Conservation (phyloP, 2,113 vertebrate species). For the Macquaria australasica region DNA sequence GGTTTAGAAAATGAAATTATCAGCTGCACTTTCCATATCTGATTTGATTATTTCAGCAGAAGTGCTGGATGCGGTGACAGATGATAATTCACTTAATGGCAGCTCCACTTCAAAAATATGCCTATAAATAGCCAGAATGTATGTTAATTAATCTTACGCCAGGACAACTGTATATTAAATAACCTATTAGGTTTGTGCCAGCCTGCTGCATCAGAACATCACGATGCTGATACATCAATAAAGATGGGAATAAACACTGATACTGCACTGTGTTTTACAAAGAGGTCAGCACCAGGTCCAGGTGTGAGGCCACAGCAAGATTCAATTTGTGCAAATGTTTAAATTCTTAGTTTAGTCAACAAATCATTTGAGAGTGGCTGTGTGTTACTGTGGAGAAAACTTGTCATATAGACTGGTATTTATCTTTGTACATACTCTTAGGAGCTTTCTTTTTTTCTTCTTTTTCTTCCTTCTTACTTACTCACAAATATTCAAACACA, state of each 20-base stretch:
- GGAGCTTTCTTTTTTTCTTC: not conserved
- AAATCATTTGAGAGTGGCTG: not conserved
- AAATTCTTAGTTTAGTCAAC: not conserved
- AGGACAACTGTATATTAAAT: slow-evolving; percentile 56
- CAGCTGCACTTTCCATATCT: slow-evolving; percentile 81
- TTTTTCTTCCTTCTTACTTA: not conserved
- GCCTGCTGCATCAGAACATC: slow-evolving; percentile 42
- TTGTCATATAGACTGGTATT: not conserved
- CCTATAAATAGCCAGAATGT: slow-evolving; percentile 71
- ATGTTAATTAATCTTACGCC: slow-evolving; percentile 77
- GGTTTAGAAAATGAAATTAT: slow-evolving; percentile 82
- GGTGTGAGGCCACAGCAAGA: not conserved
- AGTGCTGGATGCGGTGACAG: slow-evolving; percentile 76
- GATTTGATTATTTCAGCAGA: slow-evolving; percentile 84
- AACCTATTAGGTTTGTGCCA: slow-evolving; percentile 64
- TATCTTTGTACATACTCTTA: not conserved
- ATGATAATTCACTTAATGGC: slow-evolving; percentile 84
- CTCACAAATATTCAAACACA: not conserved
- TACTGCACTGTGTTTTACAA: not conserved
- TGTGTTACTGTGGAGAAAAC: not conserved
- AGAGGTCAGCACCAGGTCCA: slow-evolving; percentile 22
- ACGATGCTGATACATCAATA: slow-evolving; percentile 45
- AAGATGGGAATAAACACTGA: not conserved
- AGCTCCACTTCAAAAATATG: slow-evolving; percentile 58
- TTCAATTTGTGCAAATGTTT: not conserved